Conservation (phyloP, 2,113 vertebrate genomes). For the Fregata magnificens region DNA sequence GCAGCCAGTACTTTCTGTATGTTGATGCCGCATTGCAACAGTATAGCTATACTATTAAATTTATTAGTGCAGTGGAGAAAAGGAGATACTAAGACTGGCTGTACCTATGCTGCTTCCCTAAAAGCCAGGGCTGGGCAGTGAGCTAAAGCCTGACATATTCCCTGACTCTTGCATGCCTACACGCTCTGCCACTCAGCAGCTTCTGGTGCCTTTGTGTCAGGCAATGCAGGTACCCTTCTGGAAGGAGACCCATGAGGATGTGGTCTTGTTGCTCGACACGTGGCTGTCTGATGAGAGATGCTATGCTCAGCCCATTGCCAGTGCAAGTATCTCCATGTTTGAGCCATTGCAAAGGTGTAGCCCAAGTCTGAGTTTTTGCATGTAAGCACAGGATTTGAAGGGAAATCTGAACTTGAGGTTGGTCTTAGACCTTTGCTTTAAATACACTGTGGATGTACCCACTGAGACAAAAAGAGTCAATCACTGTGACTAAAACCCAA, state of each 20-base stretch:
- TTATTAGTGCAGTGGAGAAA: not conserved
- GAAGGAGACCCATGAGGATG: not conserved
- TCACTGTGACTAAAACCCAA: not conserved
- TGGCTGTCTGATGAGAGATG: not conserved
- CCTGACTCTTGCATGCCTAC: not conserved
- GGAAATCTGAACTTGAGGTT: not conserved
- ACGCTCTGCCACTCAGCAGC: not conserved
- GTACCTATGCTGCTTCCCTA: not conserved
- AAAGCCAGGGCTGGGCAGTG: not conserved
- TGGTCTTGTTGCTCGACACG: fast-evolving
- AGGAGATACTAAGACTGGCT: not conserved
- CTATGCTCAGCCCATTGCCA: not conserved
- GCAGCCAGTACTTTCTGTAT: not conserved
- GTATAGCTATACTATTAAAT: not conserved
- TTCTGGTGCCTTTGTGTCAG: not conserved
- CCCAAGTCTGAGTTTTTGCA: not conserved
- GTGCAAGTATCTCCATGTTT: not conserved
- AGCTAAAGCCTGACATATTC: not conserved
- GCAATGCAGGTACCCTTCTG: not conserved
- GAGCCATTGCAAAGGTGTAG: not conserved
- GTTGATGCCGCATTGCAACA: not conserved
- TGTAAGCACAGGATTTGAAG: not conserved
- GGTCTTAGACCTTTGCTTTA: not conserved
- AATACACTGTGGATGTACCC: not conserved
- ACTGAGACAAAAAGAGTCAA: not conserved